Evolutionary conservation across 2,113 vertebrate genomes (phyloP).

Genomic region (Solea solea): DNA sequence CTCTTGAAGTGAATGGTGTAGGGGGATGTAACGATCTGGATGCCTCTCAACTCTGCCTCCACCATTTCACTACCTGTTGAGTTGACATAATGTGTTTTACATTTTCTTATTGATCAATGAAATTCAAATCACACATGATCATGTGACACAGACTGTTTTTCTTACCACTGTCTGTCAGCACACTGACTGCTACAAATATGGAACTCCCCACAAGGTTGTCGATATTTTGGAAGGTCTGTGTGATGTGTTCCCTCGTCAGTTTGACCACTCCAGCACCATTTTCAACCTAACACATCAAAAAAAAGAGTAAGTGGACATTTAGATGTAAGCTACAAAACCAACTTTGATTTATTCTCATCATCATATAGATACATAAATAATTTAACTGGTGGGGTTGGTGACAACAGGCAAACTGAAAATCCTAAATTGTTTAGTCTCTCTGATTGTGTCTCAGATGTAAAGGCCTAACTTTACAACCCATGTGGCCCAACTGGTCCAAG

Average conservation of each 20-base stretch:
- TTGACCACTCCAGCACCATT: conserved; percentile 52
- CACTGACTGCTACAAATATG: conserved; percentile 74
- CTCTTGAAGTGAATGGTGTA: conserved; percentile 88
- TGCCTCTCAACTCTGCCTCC: conserved; percentile 79
- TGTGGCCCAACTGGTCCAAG: too few relatives aligned
- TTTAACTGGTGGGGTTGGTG: too few relatives aligned
- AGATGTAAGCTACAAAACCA: not conserved
- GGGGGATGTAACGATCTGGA: conserved; percentile 87
- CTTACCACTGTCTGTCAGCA: conserved; percentile 86
- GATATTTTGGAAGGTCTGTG: conserved; percentile 48
- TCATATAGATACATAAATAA: not conserved
- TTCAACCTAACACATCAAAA: conserved; percentile 55
- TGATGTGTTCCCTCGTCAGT: conserved; percentile 63
- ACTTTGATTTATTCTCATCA: not conserved
- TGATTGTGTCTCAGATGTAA: too few relatives aligned
- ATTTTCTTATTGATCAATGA: not conserved
- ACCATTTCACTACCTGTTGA: conserved; percentile 91
- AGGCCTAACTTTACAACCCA: too few relatives aligned
- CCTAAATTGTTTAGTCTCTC: too few relatives aligned
- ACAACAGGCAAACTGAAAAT: too few relatives aligned
- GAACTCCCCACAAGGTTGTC: conserved; percentile 17
- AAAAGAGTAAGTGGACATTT: not conserved
- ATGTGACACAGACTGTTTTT: not conserved
- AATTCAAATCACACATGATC: not conserved
- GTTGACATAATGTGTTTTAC: not conserved